Base-by-base conservation (phyloP, 2,888 invertebrate genomes). In the Cyrtodaria siliqua region DNA sequence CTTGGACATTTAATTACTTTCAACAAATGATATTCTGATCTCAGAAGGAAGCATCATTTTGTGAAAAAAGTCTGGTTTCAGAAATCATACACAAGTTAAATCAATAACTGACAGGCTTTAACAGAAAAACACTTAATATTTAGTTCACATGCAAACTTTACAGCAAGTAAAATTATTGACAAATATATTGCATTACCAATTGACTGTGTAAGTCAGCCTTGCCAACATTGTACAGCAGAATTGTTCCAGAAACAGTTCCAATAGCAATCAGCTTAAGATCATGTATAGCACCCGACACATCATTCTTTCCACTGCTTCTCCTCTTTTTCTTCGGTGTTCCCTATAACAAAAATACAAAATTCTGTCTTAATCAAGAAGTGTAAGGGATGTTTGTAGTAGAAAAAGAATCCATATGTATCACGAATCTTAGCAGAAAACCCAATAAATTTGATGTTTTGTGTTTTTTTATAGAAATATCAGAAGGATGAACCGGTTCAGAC, bases 211-310 rank as follows among this genome's bases (percentile, higher is more conserved):
- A 93, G 91, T 95, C 95, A 23, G 95, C 95, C 91, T 95, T 95
- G 2, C 94, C 92, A 27, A 96, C 93, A 56, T 96, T 96, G 91
- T 96, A 97, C 76, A 97, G 92, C 38, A 96, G 93, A 62, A 97
- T 94, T 80, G 95, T 94, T 60, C 97, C 97, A 84, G 95, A 95
- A 2, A 94, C 94, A 23, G 96, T 96, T 57, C 97, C 97, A 91
- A 97, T 93, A 0, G 95, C 96, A 89, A 97, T 93, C 81, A 95
- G 72, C 26, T 89, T 86, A 27, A 89, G 80, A 24, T 87, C 86
- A 56, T 78, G 79, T 4, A 83, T 70, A 26, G 73, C 70, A 53
- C 38, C 33, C 16, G 55, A 20, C 14, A 66, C 53, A 53, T 67
- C 47, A 6, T 18, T 14, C 14, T 26, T 49, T 26, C 18, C 33